These are phyloP conservation scores for Ameiurus melas DNA, from an alignment of 2,113 vertebrate species.

Conservation along the genomic window DNA sequence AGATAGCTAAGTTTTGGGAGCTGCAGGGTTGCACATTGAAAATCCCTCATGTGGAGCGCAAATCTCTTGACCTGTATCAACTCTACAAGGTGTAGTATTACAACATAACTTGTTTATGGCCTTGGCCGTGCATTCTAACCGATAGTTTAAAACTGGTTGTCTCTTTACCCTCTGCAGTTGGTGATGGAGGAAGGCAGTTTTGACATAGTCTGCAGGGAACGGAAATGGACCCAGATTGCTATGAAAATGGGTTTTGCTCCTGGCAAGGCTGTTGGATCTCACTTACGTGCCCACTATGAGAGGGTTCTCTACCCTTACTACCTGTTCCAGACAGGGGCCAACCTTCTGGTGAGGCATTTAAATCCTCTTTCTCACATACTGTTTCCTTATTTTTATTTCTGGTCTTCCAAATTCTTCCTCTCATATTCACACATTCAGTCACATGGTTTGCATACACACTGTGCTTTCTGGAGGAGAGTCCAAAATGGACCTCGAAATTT, in stretches of 20 bases:
- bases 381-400: not conserved
- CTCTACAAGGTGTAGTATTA: constrained; percentile 83
- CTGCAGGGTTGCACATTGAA: constrained; percentile 95
- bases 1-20: constrained; percentile 99
- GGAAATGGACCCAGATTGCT: constrained; percentile 96
- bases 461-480: not conserved
- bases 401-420: not conserved
- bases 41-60: constrained; percentile 96
- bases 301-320: constrained; percentile 94
- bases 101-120: not conserved
- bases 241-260: constrained; percentile 94
- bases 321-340: constrained; percentile 88
- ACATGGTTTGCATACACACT: not conserved
- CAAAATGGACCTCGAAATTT: no score
- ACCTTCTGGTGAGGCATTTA: constrained; percentile 78
- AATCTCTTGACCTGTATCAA: constrained; percentile 93
- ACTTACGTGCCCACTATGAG: constrained; percentile 93
- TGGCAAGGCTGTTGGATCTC: constrained; percentile 94
- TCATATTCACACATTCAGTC: not conserved
- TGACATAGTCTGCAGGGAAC: constrained; percentile 90
- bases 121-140: not conserved
- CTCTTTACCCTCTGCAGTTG: constrained; percentile 75
- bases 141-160: not conserved
- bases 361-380: not conserved
- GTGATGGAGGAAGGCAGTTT: constrained; percentile 96